phyloP scores from a whole-genome alignment of 2,113 vertebrate species.

The Procavia capensis region DNA sequence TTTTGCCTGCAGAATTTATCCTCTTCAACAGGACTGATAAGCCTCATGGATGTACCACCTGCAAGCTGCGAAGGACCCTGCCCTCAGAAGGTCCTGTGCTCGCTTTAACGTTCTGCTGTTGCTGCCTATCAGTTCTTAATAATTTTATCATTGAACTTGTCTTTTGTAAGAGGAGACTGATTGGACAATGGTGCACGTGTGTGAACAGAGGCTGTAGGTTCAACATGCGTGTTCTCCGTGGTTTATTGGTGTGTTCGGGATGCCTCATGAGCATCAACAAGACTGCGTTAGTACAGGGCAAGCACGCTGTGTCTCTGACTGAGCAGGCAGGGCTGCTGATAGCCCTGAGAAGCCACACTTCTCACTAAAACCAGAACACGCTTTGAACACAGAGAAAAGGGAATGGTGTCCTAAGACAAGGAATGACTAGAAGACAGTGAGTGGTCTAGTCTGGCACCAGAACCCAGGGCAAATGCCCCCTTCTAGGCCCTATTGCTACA shows the following conservation, averaged over 20 bases:
- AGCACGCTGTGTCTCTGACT: background rate
- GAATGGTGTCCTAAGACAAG: background rate
- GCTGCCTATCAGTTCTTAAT: background rate
- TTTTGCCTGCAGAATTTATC: background rate
- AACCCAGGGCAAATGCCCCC: no score
- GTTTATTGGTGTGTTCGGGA: background rate
- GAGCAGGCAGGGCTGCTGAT: background rate
- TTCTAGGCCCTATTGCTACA: no score
- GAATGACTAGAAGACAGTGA: accelerated
- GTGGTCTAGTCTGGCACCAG: no score
- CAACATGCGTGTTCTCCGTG: accelerated
- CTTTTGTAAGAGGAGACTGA: background rate
- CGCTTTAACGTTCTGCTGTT: background rate
- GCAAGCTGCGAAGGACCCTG: background rate
- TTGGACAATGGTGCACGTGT: background rate
- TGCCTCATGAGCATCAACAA: background rate
- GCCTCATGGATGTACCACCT: background rate
- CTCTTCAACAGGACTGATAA: background rate
- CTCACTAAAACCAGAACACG: slow-evolving; percentile 1
- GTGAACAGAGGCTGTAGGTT: background rate
- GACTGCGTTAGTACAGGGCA: background rate
- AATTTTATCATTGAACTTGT: background rate
- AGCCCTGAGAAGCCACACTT: background rate
- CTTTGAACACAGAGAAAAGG: background rate
- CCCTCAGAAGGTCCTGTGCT: background rate